Conservation (phyloP, 2,113 vertebrate genomes). For the Charadrius vociferus region DNA sequence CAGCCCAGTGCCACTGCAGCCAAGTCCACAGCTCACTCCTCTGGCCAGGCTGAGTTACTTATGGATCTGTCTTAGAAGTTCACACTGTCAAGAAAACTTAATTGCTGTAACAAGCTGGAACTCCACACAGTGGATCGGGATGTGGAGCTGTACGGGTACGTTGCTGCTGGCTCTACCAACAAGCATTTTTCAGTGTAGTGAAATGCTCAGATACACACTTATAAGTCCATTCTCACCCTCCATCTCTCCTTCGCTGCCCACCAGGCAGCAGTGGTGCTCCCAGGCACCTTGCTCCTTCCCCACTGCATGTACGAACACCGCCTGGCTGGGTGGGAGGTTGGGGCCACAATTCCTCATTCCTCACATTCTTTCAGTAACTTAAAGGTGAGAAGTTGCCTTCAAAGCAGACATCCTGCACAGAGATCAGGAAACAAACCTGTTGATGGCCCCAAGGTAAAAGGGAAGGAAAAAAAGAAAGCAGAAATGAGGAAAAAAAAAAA, state of each 20-base stretch:
- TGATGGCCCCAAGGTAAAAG: conserved; percentile 8
- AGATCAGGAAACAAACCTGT: conserved; percentile 37
- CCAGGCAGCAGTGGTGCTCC: background rate
- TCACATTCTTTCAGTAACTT: conserved; percentile 41
- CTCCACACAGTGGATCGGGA: background rate
- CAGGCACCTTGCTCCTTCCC: background rate
- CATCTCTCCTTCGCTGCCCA: background rate
- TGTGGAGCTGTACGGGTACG: background rate
- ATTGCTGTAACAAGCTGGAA: background rate
- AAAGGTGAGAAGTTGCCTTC: conserved; percentile 56
- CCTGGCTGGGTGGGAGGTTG: background rate
- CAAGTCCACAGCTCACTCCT: background rate
- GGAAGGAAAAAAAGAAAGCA: background rate
- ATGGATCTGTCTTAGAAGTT: background rate
- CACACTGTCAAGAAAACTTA: background rate
- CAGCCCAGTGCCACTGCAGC: background rate
- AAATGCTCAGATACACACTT: background rate
- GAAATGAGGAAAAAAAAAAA: background rate
- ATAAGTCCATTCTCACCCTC: background rate
- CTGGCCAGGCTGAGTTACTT: background rate
- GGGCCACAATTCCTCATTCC: conserved; percentile 33
- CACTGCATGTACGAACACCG: background rate
- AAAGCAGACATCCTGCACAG: background rate
- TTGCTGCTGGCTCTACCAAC: background rate
- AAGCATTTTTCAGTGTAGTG: background rate